These are phyloP conservation scores for Carollia perspicillata DNA, from an alignment of 2,113 vertebrate species.

Conservation along the genomic window DNA sequence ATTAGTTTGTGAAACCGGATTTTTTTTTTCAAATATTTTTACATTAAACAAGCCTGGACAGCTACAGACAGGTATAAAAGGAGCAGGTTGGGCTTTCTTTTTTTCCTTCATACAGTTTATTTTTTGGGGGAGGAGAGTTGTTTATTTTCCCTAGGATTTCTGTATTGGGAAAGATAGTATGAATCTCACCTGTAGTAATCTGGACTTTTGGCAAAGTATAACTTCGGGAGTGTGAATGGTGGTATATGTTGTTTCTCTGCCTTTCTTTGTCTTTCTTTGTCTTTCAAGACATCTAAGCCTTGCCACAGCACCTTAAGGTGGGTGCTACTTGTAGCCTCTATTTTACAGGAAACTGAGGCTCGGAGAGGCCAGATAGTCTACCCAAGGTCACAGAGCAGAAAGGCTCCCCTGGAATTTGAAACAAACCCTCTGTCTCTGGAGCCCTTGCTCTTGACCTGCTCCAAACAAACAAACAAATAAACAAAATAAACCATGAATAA, in stretches of 20 bases:
- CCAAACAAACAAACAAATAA: no score
- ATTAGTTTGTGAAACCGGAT: constrained; percentile 66
- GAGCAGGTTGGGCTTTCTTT: constrained; percentile 63
- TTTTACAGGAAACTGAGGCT: not conserved
- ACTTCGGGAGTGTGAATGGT: constrained; percentile 63
- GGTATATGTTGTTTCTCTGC: not conserved
- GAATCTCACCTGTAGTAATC: constrained; percentile 40
- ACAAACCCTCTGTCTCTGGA: not conserved
- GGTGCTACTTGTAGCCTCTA: not conserved
- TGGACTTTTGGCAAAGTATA: constrained; percentile 60
- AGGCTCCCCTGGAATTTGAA: not conserved
- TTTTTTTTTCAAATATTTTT: constrained; percentile 55
- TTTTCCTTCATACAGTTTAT: not conserved
- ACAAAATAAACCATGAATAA: not conserved
- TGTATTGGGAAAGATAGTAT: constrained; percentile 72
- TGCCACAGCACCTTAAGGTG: not conserved
- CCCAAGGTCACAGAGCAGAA: not conserved
- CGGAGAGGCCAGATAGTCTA: not conserved
- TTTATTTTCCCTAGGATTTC: constrained; percentile 50
- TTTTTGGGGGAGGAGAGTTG: not conserved
- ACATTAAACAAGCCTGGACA: constrained; percentile 74
- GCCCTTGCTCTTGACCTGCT: not conserved
- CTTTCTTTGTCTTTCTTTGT: not conserved
- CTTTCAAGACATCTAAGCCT: not conserved
- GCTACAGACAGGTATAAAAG: constrained; percentile 38